Percentiles rank a stretch among this genome's conserved stretches.
phyloP scores from a whole-genome alignment of 2,113 vertebrate genomes.

The Scolopax mira region DNA sequence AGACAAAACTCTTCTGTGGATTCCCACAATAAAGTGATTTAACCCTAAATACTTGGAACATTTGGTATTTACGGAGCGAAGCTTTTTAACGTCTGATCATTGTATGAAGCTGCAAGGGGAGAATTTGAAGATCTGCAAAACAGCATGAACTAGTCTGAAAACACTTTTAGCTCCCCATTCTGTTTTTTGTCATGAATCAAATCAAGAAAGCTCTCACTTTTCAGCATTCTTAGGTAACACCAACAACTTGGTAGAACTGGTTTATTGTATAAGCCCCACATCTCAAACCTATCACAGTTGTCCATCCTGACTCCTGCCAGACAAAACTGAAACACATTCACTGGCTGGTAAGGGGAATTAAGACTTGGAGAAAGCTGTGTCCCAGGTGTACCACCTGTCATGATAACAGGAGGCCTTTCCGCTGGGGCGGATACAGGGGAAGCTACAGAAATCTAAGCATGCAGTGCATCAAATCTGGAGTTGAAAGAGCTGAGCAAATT shows the following conservation, averaged over 20 bases:
- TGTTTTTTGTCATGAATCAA: background rate
- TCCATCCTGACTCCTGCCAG: background rate
- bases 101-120: background rate
- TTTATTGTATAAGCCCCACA: background rate
- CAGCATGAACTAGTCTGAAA: background rate
- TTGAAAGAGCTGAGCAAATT: background rate
- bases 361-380: background rate
- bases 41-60: background rate
- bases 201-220: background rate
- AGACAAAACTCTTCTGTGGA: background rate
- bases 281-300: background rate
- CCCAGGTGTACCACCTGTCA: background rate
- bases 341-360: background rate
- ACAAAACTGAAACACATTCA: background rate
- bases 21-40: background rate
- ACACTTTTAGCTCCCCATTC: background rate
- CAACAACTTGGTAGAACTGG: background rate
- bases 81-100: background rate
- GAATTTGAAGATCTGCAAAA: background rate
- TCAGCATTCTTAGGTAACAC: background rate
- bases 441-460: background rate
- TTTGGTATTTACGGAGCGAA: background rate
- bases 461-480: background rate
- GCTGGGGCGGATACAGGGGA: background rate
- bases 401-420: background rate